Base-by-base conservation (phyloP, 2,113 vertebrate species). In the Athene cunicularia region DNA sequence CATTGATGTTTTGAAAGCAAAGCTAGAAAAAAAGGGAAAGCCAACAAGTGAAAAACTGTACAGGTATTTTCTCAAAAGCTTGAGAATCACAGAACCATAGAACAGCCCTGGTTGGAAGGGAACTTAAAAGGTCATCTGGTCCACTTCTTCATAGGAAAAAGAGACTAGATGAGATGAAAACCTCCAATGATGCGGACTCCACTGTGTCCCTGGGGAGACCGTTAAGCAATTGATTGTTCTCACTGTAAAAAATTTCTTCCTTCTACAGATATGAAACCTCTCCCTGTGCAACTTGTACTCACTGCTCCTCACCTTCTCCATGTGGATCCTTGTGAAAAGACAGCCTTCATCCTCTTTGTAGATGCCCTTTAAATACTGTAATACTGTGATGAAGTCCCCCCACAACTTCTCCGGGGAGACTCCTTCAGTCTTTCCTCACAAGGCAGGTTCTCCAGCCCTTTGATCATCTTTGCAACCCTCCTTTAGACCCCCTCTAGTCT, bases 151-250 rank as follows among this genome's bases (percentile, higher is more conserved):
- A 68, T 2, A 5, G 15, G 20, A 59, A 66, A 93, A 6, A 5
- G 4, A 89, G 8, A 19, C 33, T 45, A 4, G 5, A 64, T 17
- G 43, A 77, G 21, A 87, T 6, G 27, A 82, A 82, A 86, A 49
- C 1, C 21, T n/a, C 14, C n/a, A 55, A 0, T 0, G 0, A 49
- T 3, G 7, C 12, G 27, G 11, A 68, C 6, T 55, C 32, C 20
- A 76, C 9, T 22, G 24, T 4, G 3, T 24, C 28, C 11, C 33
- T 43, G 15, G 23, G 9, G 27, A 82, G 14, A 50, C 2, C 47
- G 17, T 4, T 66, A 8, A 67, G 27, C 5, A 4, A 63, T 17
- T 32, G 22, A 24, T 14, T 70, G 6, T 1, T 49, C 6, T 9
- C 35, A 43, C 22, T 70, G 35, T 28, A 73, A 88, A 81, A 24